Percentiles rank a stretch among this genome's conserved stretches.
Conservation (phyloP, 2,113 vertebrate species). For the Cebus imitator region DNA sequence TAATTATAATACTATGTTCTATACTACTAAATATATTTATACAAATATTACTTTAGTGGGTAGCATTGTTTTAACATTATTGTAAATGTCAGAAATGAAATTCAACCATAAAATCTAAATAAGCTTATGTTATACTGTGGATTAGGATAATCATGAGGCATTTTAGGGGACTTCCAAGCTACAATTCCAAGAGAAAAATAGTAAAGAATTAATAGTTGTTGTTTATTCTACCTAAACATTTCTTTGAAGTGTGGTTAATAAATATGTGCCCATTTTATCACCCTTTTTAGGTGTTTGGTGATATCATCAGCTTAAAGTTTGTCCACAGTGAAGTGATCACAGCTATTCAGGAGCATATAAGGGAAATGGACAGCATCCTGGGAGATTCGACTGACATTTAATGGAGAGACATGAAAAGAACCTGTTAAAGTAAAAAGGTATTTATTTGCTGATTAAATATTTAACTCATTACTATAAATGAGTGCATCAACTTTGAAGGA, state of each 20-base stretch:
- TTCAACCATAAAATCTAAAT: slow-evolving; percentile 78
- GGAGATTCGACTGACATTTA: background rate
- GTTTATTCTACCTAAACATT: background rate
- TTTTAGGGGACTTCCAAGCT: background rate
- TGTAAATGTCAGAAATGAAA: slow-evolving; percentile 70
- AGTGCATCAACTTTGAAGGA: background rate
- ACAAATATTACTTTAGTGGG: slow-evolving; percentile 63
- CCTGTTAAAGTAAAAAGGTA: slow-evolving; percentile 64
- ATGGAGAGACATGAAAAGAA: slow-evolving; percentile 84
- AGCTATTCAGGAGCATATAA: slow-evolving; percentile 58
- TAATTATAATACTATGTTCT: slow-evolving; percentile 66
- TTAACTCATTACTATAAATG: background rate
- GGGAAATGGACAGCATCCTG: slow-evolving; percentile 41
- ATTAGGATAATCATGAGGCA: slow-evolving; percentile 39
- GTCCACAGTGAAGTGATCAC: slow-evolving; percentile 56
- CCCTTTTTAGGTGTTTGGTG: slow-evolving; percentile 88
- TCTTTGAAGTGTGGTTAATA: slow-evolving; percentile 31
- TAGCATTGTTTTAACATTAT: slow-evolving; percentile 77
- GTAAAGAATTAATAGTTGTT: background rate
- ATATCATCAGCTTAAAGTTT: slow-evolving; percentile 74
- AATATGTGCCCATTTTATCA: background rate
- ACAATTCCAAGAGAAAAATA: background rate
- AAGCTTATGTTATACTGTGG: slow-evolving; percentile 66
- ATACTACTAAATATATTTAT: slow-evolving; percentile 71
- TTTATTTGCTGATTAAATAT: background rate